Percentiles rank a stretch among this genome's conserved stretches.
phyloP scores from a whole-genome alignment of 2,797 vertebrate species.

The Macropodus opercularis region DNA sequence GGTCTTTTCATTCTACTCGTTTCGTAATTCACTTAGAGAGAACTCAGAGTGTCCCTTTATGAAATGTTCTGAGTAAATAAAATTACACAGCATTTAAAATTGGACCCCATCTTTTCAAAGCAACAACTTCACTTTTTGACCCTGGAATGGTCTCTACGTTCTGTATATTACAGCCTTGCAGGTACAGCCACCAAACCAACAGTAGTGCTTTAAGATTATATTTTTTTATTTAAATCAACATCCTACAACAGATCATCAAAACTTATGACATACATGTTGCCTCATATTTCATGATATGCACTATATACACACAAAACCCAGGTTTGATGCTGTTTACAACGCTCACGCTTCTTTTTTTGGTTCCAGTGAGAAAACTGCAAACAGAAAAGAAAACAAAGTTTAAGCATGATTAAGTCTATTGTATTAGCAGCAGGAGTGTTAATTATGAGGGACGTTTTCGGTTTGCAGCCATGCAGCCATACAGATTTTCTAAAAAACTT shows the following conservation, averaged over 20 bases:
- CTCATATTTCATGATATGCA: constrained; percentile 12
- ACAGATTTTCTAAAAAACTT: too few relatives aligned
- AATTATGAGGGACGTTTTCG: too few relatives aligned
- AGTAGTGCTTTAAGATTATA: not conserved
- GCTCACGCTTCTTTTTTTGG: not conserved
- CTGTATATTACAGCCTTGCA: not conserved
- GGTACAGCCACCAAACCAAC: not conserved
- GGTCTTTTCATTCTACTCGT: not conserved
- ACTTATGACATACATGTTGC: constrained; percentile 15
- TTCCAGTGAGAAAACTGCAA: not conserved
- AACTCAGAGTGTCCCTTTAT: not conserved
- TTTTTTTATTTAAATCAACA: constrained; percentile 2
- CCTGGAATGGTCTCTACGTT: too few relatives aligned
- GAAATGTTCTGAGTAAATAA: not conserved
- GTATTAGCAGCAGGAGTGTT: too few relatives aligned
- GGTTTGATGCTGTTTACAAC: not conserved
- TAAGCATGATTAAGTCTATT: not conserved
- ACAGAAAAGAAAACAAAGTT: not conserved
- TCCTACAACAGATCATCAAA: constrained; percentile 7
- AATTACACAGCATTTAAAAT: not conserved
- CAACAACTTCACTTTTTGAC: too few relatives aligned
- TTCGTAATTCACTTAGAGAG: not conserved
- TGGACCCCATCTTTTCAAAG: too few relatives aligned
- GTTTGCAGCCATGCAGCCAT: too few relatives aligned
- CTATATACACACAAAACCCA: not conserved